Evolutionary conservation across 2,888 invertebrate genomes (phyloP).

Genomic region (Acanthosepion esculentum): DNA sequence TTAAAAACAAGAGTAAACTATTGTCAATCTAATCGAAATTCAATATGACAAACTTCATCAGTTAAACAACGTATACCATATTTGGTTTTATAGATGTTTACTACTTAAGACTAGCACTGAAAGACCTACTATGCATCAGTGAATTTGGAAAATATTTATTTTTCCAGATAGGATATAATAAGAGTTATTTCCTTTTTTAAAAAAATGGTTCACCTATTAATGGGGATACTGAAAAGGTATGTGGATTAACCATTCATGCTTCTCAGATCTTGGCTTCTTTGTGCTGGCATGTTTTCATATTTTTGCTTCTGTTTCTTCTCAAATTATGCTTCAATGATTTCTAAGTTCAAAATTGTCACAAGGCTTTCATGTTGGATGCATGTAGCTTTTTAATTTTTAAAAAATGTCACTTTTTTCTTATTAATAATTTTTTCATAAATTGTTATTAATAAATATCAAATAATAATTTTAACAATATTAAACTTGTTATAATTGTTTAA

Average conservation of each 20-base stretch:
- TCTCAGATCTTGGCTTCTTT: not conserved
- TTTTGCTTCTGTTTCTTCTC: not conserved
- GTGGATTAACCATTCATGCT: not conserved
- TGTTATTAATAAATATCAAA: not conserved
- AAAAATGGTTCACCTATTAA: not conserved
- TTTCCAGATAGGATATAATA: no score
- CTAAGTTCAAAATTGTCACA: not conserved
- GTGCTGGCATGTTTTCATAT: not conserved
- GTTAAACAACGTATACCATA: no score
- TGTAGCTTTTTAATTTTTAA: not conserved
- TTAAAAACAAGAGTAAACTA: no score
- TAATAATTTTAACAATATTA: not conserved
- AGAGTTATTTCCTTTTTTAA: not conserved
- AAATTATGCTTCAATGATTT: conserved; percentile 4
- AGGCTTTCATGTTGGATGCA: not conserved
- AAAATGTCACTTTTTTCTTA: not conserved
- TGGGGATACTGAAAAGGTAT: not conserved
- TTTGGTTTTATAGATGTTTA: no score
- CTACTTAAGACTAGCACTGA: no score
- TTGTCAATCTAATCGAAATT: no score
- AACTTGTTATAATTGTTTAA: not conserved
- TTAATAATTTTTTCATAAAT: not conserved
- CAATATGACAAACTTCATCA: no score
- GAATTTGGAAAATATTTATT: no score
- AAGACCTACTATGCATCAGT: no score